Conservation (phyloP, 2,113 vertebrate species). For the Sigmodon hispidus region DNA sequence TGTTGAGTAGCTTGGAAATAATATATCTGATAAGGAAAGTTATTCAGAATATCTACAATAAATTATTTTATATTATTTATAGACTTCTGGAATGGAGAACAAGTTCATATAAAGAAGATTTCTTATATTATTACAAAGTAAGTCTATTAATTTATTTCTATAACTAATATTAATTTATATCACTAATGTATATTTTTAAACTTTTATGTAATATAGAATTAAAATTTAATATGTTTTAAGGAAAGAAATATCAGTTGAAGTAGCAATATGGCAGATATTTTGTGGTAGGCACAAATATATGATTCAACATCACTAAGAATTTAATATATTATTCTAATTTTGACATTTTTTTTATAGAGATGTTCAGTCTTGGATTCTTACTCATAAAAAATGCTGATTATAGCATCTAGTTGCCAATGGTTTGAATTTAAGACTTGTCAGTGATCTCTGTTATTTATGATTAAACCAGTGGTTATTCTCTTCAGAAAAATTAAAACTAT, state of each 20-base stretch:
- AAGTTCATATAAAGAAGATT: not conserved
- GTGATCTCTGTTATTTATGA: slow-evolving; percentile 25
- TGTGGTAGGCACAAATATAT: slow-evolving; percentile 27
- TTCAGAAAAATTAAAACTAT: slow-evolving; percentile 46
- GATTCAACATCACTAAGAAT: slow-evolving; percentile 40
- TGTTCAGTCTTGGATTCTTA: not conserved
- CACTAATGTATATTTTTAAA: slow-evolving; percentile 23
- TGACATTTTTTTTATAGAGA: not conserved
- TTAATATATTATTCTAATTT: not conserved
- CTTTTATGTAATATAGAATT: not conserved
- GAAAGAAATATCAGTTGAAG: slow-evolving; percentile 54
- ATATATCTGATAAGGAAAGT: slow-evolving; percentile 9
- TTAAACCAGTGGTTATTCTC: slow-evolving; percentile 28
- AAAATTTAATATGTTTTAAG: slow-evolving; percentile 27
- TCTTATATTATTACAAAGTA: not conserved
- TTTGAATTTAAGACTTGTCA: not conserved
- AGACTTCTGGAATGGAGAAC: not conserved
- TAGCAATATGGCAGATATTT: not conserved
- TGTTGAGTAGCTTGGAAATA: not conserved
- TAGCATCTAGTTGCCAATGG: not conserved
- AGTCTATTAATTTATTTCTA: not conserved
- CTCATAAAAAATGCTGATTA: not conserved
- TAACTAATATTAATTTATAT: slow-evolving; percentile 64
- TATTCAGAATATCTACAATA: not conserved
- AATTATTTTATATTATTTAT: not conserved